These are phyloP conservation scores for Chesias legatella DNA, from an alignment of 2,888 invertebrate genomes.

Conservation along the genomic window DNA sequence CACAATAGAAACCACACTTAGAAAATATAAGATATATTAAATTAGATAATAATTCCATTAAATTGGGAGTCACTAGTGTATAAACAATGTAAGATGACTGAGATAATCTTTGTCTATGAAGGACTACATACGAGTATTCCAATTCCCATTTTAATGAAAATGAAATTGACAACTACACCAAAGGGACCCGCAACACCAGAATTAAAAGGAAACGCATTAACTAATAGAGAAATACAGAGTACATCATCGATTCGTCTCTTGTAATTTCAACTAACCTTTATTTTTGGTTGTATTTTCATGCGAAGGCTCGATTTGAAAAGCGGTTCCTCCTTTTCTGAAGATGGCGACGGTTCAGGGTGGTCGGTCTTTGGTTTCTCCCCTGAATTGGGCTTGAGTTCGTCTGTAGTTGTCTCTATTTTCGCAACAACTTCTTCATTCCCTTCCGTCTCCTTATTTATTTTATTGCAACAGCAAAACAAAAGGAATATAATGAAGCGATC, in stretches of 20 bases:
- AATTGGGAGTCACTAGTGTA: too few relatives aligned
- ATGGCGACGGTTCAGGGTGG: constrained; percentile 47
- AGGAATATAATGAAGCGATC: constrained; percentile 57
- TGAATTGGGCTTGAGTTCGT: constrained; percentile 68
- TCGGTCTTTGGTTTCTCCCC: constrained; percentile 53
- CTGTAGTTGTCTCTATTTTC: constrained; percentile 73
- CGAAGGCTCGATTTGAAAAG: constrained; percentile 74
- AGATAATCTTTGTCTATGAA: not conserved
- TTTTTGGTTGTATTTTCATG: constrained; percentile 56
- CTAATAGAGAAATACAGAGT: constrained; percentile 59
- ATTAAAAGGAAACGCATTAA: constrained; percentile 50
- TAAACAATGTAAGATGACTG: too few relatives aligned
- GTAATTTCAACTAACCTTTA: constrained; percentile 66
- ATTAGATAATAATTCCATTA: constrained; percentile 4
- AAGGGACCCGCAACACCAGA: constrained; percentile 46
- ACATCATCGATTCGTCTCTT: constrained; percentile 35
- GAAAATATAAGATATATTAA: constrained; percentile 26
- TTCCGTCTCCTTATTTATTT: constrained; percentile 64
- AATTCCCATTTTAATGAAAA: constrained; percentile 36
- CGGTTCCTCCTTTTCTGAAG: constrained; percentile 70
- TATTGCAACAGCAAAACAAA: constrained; percentile 73
- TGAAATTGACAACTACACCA: constrained; percentile 30
- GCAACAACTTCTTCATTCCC: constrained; percentile 66
- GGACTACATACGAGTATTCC: constrained; percentile 10
- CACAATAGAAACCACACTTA: constrained; percentile 42